Evolutionary conservation across 2,888 invertebrate genomes (phyloP).

Genomic region (Andricus curvator): DNA sequence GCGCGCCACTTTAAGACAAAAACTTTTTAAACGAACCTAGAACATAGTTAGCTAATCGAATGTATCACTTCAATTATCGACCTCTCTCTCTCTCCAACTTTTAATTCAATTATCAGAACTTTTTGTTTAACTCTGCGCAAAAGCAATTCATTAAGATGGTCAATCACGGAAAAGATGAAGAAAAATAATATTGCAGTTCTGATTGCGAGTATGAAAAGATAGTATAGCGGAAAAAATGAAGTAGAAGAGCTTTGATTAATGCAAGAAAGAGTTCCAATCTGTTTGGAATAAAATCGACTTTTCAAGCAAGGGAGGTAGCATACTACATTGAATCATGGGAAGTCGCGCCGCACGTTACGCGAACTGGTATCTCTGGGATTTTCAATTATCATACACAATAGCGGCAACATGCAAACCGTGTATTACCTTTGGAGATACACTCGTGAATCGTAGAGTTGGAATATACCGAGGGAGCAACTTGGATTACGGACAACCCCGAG

Average conservation of each 20-base stretch:
- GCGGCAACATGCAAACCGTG: constrained; percentile 57
- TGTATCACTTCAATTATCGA: constrained; percentile 22
- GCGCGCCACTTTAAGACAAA: constrained; percentile 29
- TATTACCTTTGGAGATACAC: constrained; percentile 61
- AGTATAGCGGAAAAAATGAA: neutral
- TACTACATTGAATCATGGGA: constrained; percentile 47
- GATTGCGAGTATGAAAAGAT: constrained; percentile 50
- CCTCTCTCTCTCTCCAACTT: neutral
- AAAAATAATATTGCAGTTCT: constrained; percentile 34
- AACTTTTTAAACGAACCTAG: constrained; percentile 37
- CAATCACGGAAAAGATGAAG: neutral
- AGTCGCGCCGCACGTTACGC: constrained; percentile 49
- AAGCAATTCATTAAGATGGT: neutral
- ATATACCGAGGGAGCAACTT: constrained; percentile 49
- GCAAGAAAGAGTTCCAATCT: constrained; percentile 35
- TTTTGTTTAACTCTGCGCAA: neutral
- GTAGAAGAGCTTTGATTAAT: neutral
- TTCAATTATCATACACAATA: constrained; percentile 71
- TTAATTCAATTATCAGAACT: constrained; percentile 19
- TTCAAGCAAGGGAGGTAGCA: constrained; percentile 41
- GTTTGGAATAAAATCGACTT: constrained; percentile 42
- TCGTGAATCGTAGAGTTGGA: constrained; percentile 52
- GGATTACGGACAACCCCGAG: constrained; percentile 30
- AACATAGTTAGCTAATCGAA: constrained; percentile 27
- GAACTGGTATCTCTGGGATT: constrained; percentile 57